A percentile compares a stretch with the other conserved stretches of the same genome.
Evolutionary conservation across 2,888 invertebrate species (phyloP).

Genomic region (Notocelia uddmanniana): DNA sequence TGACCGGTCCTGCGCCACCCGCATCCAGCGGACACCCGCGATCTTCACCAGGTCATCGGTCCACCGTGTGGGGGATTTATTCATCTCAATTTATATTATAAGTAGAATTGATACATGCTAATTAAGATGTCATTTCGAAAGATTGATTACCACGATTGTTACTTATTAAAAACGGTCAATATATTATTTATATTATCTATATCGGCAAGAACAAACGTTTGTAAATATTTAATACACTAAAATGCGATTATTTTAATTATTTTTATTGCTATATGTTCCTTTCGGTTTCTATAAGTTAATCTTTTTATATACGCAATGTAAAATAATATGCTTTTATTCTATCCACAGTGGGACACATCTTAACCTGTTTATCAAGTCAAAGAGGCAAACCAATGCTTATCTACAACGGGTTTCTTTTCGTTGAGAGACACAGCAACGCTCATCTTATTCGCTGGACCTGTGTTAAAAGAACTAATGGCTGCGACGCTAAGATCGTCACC

Average conservation of each 20-base stretch:
- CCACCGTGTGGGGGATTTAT: too few species aligned
- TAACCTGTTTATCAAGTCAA: constrained; percentile 10
- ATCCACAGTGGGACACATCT: constrained; percentile 3
- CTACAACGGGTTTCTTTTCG: background rate
- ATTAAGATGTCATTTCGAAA: too few species aligned
- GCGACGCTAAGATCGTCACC: constrained; percentile 23
- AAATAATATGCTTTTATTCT: background rate
- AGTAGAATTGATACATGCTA: too few species aligned
- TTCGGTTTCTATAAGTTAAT: background rate
- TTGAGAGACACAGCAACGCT: background rate
- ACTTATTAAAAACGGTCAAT: too few species aligned
- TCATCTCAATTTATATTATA: too few species aligned
- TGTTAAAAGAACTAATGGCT: constrained; percentile 11
- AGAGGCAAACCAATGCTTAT: constrained; percentile 5
- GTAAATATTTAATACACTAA: too few species aligned
- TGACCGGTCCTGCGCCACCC: too few species aligned
- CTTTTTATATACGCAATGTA: background rate
- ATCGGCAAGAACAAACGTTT: constrained; percentile 50
- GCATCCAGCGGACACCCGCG: too few species aligned
- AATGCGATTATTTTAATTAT: too few species aligned
- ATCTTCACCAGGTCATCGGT: too few species aligned
- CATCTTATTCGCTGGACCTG: background rate
- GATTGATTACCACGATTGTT: too few species aligned
- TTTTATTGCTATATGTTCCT: too few species aligned
- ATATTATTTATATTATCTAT: constrained; percentile 56